Conservation (phyloP, 1,140 invertebrate species). For the Neomicropteryx cornuta region DNA sequence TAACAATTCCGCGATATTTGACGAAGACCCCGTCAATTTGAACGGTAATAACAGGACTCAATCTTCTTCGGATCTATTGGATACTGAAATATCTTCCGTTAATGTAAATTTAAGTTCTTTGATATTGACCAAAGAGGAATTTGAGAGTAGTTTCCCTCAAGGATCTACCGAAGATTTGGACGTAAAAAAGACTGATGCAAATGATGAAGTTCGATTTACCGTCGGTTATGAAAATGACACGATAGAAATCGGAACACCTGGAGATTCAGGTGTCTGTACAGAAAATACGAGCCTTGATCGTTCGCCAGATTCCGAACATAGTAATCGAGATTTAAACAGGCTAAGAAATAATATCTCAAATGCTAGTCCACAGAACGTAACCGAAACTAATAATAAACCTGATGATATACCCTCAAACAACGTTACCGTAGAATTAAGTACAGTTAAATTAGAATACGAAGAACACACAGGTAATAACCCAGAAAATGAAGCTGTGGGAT, state of each 20-base stretch:
- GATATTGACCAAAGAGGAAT: slow-evolving; percentile 39
- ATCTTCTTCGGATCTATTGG: slow-evolving; percentile 29
- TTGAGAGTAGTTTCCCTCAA: slow-evolving; percentile 22
- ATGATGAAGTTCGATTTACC: slow-evolving; percentile 41
- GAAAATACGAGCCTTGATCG: slow-evolving; percentile 58
- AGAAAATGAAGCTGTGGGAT: no score
- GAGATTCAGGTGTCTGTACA: slow-evolving; percentile 58
- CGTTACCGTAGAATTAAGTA: no score
- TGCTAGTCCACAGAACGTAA: no score
- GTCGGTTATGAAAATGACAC: slow-evolving; percentile 37
- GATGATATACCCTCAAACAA: no score
- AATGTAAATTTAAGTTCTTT: slow-evolving; percentile 56
- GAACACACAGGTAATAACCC: no score
- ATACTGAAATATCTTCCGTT: slow-evolving; percentile 46
- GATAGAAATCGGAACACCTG: slow-evolving; percentile 35
- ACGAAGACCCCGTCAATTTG: slow-evolving; percentile 23
- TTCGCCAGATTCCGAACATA: slow-evolving; percentile 42
- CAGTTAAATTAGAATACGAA: no score
- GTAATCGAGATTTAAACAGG: no score
- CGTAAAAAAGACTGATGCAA: slow-evolving; percentile 6
- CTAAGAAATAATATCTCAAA: no score
- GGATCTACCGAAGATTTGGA: slow-evolving; percentile 13
- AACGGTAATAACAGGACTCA: slow-evolving; percentile 20
- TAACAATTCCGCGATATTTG: slow-evolving; percentile 32
- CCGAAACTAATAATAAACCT: no score